Percentiles rank a stretch among this genome's conserved stretches.
These are phyloP conservation scores for Leucophenga maculata DNA, from an alignment of 2,888 invertebrate species.

Conservation along the genomic window DNA sequence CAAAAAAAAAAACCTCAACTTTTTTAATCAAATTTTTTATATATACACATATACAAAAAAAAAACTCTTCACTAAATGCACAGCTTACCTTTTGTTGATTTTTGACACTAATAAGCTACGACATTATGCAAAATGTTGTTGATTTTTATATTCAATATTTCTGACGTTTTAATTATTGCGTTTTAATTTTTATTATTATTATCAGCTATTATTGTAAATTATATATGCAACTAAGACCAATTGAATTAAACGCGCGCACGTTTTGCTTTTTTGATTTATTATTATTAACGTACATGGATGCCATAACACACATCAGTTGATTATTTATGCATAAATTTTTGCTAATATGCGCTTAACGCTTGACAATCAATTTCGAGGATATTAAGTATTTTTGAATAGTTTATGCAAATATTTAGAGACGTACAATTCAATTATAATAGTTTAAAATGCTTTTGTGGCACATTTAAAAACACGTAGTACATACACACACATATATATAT, in stretches of 20 bases:
- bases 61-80: too few relatives aligned
- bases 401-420: slow-evolving; percentile 1
- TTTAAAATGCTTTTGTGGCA: slow-evolving; percentile 20
- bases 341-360: too few relatives aligned
- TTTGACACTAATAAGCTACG: background rate
- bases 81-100: slow-evolving; percentile 37
- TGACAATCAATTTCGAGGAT: background rate
- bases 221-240: background rate
- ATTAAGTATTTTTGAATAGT: background rate
- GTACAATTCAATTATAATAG: background rate
- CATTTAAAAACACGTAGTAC: slow-evolving; percentile 1
- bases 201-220: background rate
- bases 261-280: slow-evolving; percentile 41
- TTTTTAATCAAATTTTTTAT: too few relatives aligned
- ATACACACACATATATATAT: background rate
- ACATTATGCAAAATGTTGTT: slow-evolving; percentile 33
- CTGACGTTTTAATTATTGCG: slow-evolving; percentile 15
- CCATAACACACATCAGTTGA: background rate
- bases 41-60: too few relatives aligned
- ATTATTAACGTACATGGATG: background rate
- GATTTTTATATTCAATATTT: slow-evolving; percentile 27
- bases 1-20: too few relatives aligned
- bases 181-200: slow-evolving; percentile 23
- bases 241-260: slow-evolving; percentile 47
- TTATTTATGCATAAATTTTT: too few relatives aligned